phyloP scores from a whole-genome alignment of 2,888 invertebrate genomes.

The Dasypolia templi region DNA sequence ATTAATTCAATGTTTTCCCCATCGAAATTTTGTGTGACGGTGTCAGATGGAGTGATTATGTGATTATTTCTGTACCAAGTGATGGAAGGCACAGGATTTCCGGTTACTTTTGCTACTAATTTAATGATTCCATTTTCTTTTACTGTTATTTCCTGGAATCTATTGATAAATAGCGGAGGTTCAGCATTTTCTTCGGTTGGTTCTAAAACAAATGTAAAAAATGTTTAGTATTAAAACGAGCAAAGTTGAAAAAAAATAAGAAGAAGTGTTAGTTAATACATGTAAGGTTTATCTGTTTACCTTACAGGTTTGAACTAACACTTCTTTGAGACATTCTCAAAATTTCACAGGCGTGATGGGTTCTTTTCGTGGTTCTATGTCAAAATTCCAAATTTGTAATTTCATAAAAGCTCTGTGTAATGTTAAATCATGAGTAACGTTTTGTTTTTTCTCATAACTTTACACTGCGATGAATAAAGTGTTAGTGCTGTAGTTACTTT shows the following conservation, averaged over 20 bases:
- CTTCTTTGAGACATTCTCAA: background rate
- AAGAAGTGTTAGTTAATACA: too few species aligned
- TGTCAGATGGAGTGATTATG: constrained; percentile 94
- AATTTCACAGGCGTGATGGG: background rate
- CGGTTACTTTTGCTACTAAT: constrained; percentile 95
- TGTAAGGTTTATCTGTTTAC: too few species aligned
- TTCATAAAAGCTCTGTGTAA: too few species aligned
- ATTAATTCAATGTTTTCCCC: constrained; percentile 95
- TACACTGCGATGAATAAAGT: background rate
- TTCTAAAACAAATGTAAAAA: constrained; percentile 88
- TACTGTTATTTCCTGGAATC: constrained; percentile 96
- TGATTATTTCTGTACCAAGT: constrained; percentile 97
- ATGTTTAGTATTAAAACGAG: background rate
- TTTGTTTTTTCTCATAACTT: background rate
- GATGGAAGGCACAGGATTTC: constrained; percentile 97
- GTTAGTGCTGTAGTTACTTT: background rate
- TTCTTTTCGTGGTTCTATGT: background rate
- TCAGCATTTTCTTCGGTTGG: constrained; percentile 94
- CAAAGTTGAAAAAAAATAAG: constrained; percentile 1
- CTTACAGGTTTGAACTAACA: background rate
- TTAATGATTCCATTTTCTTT: constrained; percentile 94
- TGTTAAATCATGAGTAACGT: background rate
- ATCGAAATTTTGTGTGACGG: constrained; percentile 94
- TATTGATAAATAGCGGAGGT: constrained; percentile 96
- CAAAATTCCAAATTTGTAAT: background rate